Evolutionary conservation across 2,113 vertebrate species (phyloP).

Genomic region (Danionella cerebrum): DNA sequence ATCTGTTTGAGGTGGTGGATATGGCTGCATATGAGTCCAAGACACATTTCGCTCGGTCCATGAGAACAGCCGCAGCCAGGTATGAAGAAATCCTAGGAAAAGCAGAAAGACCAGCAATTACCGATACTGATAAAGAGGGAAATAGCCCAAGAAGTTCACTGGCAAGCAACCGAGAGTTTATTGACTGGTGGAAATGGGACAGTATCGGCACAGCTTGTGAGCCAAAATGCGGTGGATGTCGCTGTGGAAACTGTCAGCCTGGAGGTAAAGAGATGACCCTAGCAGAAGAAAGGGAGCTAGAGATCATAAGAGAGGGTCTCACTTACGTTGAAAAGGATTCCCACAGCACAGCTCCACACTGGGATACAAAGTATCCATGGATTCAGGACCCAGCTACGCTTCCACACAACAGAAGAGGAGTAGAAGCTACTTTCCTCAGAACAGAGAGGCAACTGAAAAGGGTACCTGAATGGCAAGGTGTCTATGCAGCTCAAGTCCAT

Average conservation of each 20-base stretch:
- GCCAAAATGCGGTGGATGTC: not conserved
- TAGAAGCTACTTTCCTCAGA: not conserved
- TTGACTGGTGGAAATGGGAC: not conserved
- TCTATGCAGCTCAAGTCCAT: not conserved
- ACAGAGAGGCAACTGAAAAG: not conserved
- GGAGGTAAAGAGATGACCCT: not conserved
- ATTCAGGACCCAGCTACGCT: not conserved
- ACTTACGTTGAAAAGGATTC: not conserved
- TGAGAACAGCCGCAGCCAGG: not conserved
- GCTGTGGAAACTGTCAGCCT: not conserved
- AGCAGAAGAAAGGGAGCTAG: not conserved
- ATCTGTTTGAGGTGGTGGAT: constrained; percentile 9
- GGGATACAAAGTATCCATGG: not conserved
- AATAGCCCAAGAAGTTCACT: not conserved
- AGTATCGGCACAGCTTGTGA: not conserved
- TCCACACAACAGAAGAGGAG: not conserved
- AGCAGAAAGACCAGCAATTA: not conserved
- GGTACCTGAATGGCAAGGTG: not conserved
- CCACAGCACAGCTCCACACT: not conserved
- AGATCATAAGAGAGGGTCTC: not conserved
- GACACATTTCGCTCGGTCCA: constrained; percentile 1
- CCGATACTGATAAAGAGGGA: not conserved
- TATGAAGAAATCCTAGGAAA: not conserved
- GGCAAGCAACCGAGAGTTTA: not conserved
- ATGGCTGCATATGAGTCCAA: not conserved